Percentiles rank a stretch among this genome's conserved stretches.
phyloP scores from a whole-genome alignment of 2,113 vertebrate genomes.

The Dicrurus megarhynchus region DNA sequence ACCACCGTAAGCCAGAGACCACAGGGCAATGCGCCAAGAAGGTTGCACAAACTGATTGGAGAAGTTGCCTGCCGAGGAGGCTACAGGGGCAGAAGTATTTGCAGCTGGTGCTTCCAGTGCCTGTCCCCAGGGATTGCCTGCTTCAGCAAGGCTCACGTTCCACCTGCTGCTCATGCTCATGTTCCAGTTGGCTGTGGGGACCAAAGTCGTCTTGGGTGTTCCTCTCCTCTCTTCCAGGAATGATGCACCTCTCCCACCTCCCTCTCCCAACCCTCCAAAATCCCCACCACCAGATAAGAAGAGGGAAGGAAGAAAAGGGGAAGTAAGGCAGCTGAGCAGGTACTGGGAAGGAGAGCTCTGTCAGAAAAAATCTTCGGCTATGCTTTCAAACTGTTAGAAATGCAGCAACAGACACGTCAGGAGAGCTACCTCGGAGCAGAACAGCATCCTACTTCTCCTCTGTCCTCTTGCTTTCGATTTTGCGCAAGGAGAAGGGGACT shows the following conservation, averaged over 20 bases:
- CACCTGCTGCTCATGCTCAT: not conserved
- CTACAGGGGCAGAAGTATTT: constrained; percentile 6
- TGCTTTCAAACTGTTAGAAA: not conserved
- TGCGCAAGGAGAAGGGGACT: not conserved
- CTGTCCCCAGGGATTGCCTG: not conserved
- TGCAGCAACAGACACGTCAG: not conserved
- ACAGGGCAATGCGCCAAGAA: constrained; percentile 91
- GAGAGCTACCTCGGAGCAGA: not conserved
- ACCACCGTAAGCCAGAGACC: constrained; percentile 89
- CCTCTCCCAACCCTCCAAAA: not conserved
- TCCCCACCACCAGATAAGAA: not conserved
- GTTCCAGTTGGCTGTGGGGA: constrained; percentile 25
- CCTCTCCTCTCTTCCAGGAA: not conserved
- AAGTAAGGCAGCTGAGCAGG: not conserved
- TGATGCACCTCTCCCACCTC: not conserved
- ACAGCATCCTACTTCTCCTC: not conserved
- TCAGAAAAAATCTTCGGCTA: not conserved
- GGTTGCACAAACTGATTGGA: constrained; percentile 92
- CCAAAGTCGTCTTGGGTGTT: constrained; percentile 37
- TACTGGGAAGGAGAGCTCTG: not conserved
- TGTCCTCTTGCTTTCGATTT: not conserved
- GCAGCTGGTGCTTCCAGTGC: not conserved
- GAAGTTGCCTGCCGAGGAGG: constrained; percentile 66
- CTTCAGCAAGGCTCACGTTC: constrained; percentile 5
- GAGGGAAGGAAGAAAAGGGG: not conserved